These are phyloP conservation scores for Aphis craccivora DNA, from an alignment of 1,140 invertebrate genomes.

Conservation along the genomic window DNA sequence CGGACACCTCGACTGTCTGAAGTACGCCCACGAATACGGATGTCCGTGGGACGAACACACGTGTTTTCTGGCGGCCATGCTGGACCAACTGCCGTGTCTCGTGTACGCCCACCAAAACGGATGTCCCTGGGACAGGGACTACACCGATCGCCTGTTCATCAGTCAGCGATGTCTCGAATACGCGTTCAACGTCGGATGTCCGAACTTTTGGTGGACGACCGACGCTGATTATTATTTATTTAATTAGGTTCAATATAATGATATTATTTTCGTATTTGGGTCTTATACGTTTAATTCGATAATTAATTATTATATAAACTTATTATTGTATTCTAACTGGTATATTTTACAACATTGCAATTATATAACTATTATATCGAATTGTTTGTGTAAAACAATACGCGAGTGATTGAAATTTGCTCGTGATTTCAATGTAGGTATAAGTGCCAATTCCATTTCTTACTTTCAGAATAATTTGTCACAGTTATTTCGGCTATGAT, in stretches of 20 bases:
- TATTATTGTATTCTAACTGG: too few species aligned
- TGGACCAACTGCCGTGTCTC: not conserved
- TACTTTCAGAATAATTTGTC: too few species aligned
- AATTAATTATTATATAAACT: too few species aligned
- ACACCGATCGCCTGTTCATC: not conserved
- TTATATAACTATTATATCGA: too few species aligned
- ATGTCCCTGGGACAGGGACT: not conserved
- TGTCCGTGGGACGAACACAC: not conserved
- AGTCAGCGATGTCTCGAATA: not conserved
- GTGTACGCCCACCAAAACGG: not conserved
- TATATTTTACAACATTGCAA: too few species aligned
- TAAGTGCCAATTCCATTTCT: too few species aligned
- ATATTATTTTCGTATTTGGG: not conserved
- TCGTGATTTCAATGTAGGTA: too few species aligned
- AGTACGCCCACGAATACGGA: not conserved
- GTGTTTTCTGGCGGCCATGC: not conserved
- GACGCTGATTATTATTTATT: not conserved
- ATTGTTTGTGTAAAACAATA: too few species aligned
- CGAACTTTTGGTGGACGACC: not conserved
- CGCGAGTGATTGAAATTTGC: too few species aligned
- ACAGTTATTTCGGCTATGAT: not conserved
- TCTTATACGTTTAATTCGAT: not conserved
- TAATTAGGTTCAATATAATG: not conserved
- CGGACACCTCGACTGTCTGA: not conserved
- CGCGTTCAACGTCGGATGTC: not conserved